These are phyloP conservation scores for Mastacembelus armatus DNA, from an alignment of 2,797 vertebrate genomes.

Conservation along the genomic window DNA sequence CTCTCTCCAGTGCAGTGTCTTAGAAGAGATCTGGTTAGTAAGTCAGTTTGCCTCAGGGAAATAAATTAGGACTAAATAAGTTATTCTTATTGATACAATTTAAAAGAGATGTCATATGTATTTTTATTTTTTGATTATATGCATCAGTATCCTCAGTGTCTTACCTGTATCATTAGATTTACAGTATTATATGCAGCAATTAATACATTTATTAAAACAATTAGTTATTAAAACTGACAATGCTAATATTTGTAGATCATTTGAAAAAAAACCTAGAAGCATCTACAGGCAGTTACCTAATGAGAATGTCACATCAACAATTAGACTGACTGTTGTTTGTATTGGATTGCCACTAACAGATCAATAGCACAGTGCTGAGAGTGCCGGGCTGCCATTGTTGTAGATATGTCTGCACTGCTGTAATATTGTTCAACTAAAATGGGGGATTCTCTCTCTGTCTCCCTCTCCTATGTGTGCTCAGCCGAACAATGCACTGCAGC, in stretches of 20 bases:
- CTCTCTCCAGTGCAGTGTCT: slow-evolving; percentile 80
- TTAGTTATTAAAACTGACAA: slow-evolving; percentile 10
- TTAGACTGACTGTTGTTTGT: slow-evolving; percentile 49
- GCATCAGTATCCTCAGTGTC: slow-evolving; percentile 1
- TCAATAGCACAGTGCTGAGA: slow-evolving; percentile 60
- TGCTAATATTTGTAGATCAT: slow-evolving; percentile 13
- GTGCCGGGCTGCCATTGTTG: slow-evolving; percentile 73
- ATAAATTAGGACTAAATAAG: slow-evolving; percentile 70
- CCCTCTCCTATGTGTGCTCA: slow-evolving; percentile 74
- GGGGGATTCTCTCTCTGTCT: slow-evolving; percentile 80
- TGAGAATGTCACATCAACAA: slow-evolving; percentile 48
- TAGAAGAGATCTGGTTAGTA: slow-evolving; percentile 82
- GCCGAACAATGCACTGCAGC: slow-evolving; percentile 83
- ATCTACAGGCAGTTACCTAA: slow-evolving; percentile 20
- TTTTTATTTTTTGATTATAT: background rate
- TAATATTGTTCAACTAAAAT: slow-evolving; percentile 80
- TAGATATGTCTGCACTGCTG: slow-evolving; percentile 81
- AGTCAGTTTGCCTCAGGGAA: slow-evolving; percentile 80
- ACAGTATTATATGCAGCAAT: slow-evolving; percentile 10
- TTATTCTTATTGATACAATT: slow-evolving; percentile 50
- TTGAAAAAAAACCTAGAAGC: slow-evolving; percentile 8
- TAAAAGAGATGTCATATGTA: slow-evolving; percentile 11
- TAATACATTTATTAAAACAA: slow-evolving; percentile 1
- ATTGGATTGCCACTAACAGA: slow-evolving; percentile 59
- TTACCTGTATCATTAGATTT: slow-evolving; percentile 1